Base-by-base conservation (phyloP, 2,888 invertebrate genomes). In the Dyspetes luteomarginatus region DNA sequence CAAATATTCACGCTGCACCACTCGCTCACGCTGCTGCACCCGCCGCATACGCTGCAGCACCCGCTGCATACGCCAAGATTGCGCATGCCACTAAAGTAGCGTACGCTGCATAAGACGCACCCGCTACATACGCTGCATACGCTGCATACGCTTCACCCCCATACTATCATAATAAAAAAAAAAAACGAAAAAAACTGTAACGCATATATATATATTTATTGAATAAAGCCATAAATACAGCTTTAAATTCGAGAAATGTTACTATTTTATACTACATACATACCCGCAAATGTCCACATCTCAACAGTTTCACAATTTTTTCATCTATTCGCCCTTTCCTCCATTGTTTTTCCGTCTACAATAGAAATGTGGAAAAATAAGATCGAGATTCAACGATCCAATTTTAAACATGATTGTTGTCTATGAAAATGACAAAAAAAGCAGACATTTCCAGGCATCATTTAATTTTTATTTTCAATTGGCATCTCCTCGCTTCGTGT, bases 291-390 rank as follows among this genome's bases (percentile, higher is more conserved):
- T n/a, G n/a, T n/a, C n/a, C n/a, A n/a, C 12, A 91, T 82, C 55
- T 52, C 83, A 3, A 55, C 78, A 4, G 50, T 67, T n/a, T 84
- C 84, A 3, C 69, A 80, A 2, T 36, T 36, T 36, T 5, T 1
- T 12, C 5, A 36, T 36, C 36, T 12, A 36, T 36, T 12, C 36
- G 5, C 98, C 98, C 93, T 99, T 99, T 93, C 99, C 99, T 28
- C 99, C 99, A 9, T 50, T 7, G 17, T 69, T 43, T n/a, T 69
- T 56, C 36, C 93, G 93, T 82, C 94, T 94, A 86, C 50, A 91
- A 90, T 1, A 2, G 17, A 36, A 9, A 50, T 43, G 5, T 17
- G 26, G 24, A 9, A 48, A 56, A 26, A 52, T 2, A 65, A 24
- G 3, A 62, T 43, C 68, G 22, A 48, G 60, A 45, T 58, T 24